A percentile compares a stretch with the other conserved stretches of the same genome.
phyloP scores from a whole-genome alignment of 2,888 invertebrate species.

The Aethes cnicana region DNA sequence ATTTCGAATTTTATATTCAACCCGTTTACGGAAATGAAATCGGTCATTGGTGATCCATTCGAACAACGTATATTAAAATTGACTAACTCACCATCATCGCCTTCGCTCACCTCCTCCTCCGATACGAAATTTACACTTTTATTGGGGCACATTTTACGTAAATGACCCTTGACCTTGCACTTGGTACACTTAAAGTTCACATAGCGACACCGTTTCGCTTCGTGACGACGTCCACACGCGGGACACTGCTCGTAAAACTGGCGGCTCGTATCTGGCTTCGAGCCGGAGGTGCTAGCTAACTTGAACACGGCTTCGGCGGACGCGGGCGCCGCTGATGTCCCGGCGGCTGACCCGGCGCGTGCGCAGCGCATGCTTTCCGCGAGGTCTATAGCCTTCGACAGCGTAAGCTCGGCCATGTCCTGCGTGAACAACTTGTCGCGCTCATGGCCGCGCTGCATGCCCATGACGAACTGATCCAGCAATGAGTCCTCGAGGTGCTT shows the following conservation, averaged over 20 bases:
- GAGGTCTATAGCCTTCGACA: slow-evolving; percentile 1
- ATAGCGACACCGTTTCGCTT: slow-evolving; percentile 24
- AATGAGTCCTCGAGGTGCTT: slow-evolving; percentile 27
- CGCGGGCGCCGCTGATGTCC: not conserved
- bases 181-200: not conserved
- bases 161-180: not conserved
- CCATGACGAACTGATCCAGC: slow-evolving; percentile 30
- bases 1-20: slow-evolving; percentile 31
- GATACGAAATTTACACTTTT: slow-evolving; percentile 27
- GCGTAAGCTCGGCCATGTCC: not conserved
- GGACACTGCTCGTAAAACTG: slow-evolving; percentile 38
- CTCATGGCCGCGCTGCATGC: slow-evolving; percentile 32
- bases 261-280: no score
- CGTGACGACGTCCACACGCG: slow-evolving; percentile 37
- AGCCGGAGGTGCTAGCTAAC: slow-evolving; percentile 27
- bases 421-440: slow-evolving; percentile 8
- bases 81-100: slow-evolving; percentile 35
- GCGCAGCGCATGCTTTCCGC: slow-evolving; percentile 9
- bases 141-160: not conserved
- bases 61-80: slow-evolving; percentile 31
- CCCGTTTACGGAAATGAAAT: slow-evolving; percentile 23
- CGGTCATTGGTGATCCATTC: slow-evolving; percentile 30
- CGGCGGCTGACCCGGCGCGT: slow-evolving; percentile 9
- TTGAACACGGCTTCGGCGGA: slow-evolving; percentile 23
- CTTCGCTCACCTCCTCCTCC: slow-evolving; percentile 28